Evolutionary conservation across 2,888 invertebrate genomes (phyloP).

Genomic region (Pinctada fucata): DNA sequence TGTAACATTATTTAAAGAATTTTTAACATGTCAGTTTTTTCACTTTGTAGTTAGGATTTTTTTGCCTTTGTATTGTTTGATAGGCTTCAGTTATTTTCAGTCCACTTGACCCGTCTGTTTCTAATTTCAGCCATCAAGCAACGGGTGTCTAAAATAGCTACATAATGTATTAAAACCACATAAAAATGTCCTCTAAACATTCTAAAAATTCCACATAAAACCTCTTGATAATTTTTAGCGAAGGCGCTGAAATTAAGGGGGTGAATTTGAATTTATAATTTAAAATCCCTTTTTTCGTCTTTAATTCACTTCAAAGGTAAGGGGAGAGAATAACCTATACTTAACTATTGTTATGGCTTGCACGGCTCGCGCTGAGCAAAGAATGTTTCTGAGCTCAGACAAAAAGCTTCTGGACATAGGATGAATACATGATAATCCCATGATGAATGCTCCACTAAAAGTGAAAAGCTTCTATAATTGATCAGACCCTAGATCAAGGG

Average conservation of each 20-base stretch:
- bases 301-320: not conserved
- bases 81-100: too few relatives aligned
- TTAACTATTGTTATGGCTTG: not conserved
- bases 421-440: not conserved
- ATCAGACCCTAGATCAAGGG: not conserved
- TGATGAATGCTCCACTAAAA: not conserved
- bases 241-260: not conserved
- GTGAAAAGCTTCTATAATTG: constrained; percentile 7
- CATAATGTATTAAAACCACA: too few relatives aligned
- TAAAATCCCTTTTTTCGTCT: not conserved
- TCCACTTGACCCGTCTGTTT: too few relatives aligned
- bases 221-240: not conserved
- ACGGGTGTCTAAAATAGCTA: too few relatives aligned
- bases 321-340: not conserved
- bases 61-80: too few relatives aligned
- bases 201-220: not conserved
- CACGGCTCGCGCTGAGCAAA: not conserved
- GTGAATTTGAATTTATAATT: constrained; percentile 3
- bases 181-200: too few relatives aligned
- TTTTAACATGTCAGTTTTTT: too few relatives aligned
- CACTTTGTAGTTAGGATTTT: too few relatives aligned
- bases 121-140: too few relatives aligned
- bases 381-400: not conserved
- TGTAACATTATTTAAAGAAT: too few relatives aligned
- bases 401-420: not conserved